Evolutionary conservation across 2,888 invertebrate species (phyloP).

Genomic region (Eristalinus sepulchralis): DNA sequence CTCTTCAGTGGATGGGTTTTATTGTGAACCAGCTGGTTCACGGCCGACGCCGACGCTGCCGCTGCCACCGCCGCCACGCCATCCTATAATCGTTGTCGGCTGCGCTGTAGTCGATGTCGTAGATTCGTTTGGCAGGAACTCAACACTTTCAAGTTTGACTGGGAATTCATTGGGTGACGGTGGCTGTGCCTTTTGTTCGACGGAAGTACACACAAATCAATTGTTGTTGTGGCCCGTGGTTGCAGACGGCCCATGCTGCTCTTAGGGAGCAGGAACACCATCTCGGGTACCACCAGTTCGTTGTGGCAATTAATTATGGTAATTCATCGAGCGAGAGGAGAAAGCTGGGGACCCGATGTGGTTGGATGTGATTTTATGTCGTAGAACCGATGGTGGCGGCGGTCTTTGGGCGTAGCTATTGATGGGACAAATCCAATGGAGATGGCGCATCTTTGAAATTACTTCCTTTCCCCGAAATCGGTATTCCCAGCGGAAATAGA

Average conservation of each 20-base stretch:
- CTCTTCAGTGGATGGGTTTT: background rate
- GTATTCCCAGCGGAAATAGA: background rate
- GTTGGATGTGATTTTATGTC: slow-evolving; percentile 26
- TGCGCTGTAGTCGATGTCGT: background rate
- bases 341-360: slow-evolving; percentile 42
- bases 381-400: background rate
- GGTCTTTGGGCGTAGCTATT: background rate
- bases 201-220: slow-evolving; percentile 61
- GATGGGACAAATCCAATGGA: background rate
- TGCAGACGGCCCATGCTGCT: slow-evolving; percentile 7
- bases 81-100: background rate
- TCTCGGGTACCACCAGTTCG: slow-evolving; percentile 26
- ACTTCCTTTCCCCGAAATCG: background rate
- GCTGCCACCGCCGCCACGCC: background rate
- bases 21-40: slow-evolving; percentile 28
- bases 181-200: slow-evolving; percentile 34
- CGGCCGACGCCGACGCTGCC: background rate
- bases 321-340: slow-evolving; percentile 44
- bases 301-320: slow-evolving; percentile 63
- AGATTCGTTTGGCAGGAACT: slow-evolving; percentile 19
- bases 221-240: slow-evolving; percentile 50
- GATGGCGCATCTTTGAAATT: background rate
- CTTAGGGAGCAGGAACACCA: slow-evolving; percentile 4
- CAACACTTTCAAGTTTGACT: slow-evolving; percentile 32
- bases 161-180: slow-evolving; percentile 14